phyloP scores from a whole-genome alignment of 2,113 vertebrate species.

The Callionymus lyra region DNA sequence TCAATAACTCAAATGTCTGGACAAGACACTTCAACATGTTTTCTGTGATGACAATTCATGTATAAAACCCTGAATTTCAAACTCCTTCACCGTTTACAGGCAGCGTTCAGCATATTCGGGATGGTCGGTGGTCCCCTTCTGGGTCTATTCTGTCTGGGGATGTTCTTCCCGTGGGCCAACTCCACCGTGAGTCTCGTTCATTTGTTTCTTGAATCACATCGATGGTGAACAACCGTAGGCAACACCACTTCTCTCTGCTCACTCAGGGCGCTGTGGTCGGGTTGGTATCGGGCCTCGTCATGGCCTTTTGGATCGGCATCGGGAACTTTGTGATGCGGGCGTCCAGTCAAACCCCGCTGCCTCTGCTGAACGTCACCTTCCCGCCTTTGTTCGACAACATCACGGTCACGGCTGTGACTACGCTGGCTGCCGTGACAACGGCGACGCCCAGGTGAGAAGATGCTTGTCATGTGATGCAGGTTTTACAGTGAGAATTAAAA shows the following conservation, averaged over 20 bases:
- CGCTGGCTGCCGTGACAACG: slow-evolving; percentile 31
- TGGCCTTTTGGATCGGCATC: slow-evolving; percentile 94
- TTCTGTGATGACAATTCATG: not conserved
- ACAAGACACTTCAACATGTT: too few relatives aligned
- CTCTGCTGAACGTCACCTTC: slow-evolving; percentile 37
- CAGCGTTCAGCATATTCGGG: slow-evolving; percentile 93
- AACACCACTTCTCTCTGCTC: too few relatives aligned
- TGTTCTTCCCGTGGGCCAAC: slow-evolving; percentile 95
- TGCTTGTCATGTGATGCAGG: not conserved
- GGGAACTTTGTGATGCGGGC: slow-evolving; percentile 68
- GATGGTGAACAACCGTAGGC: too few relatives aligned
- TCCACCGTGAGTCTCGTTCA: slow-evolving; percentile 68
- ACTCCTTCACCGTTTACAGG: slow-evolving; percentile 61
- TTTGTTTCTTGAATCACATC: not conserved
- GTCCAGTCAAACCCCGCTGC: rapidly evolving
- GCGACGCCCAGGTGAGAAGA: slow-evolving; percentile 55
- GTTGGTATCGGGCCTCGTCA: slow-evolving; percentile 72
- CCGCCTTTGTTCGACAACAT: slow-evolving; percentile 53
- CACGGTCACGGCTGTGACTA: slow-evolving; percentile 51
- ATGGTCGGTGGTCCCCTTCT: slow-evolving; percentile 91
- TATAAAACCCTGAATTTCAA: not conserved
- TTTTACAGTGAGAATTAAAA: too few relatives aligned
- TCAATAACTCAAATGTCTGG: too few relatives aligned
- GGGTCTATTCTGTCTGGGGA: slow-evolving; percentile 87
- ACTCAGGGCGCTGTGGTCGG: slow-evolving; percentile 79